Base-by-base conservation (phyloP, 1,140 invertebrate species). In the Zophobas morio region DNA sequence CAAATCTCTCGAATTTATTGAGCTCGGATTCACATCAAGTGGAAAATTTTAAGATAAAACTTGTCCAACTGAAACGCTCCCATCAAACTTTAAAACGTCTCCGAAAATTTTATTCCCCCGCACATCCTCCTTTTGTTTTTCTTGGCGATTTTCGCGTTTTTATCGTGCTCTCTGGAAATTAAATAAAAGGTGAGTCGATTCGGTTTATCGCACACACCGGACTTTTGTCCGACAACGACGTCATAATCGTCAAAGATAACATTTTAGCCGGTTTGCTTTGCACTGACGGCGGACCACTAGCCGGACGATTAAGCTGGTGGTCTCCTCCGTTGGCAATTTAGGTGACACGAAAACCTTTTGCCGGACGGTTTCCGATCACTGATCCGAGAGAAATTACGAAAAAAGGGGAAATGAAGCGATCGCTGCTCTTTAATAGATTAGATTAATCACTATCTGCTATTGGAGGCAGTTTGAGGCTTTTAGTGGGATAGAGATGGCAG, bases 1-100 rank as follows among this genome's bases (percentile, higher is more conserved):
- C 60, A 66, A 72, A 72, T 72, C 70, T 72, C 70, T n/a, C 3
- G 51, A 72, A 72, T 72, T 72, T 72, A 72, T 72, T 53, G 70
- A 54, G 70, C 46, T 72, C 46, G 36, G 51, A n/a, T 51, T 37
- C 40, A 47, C 66, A 47, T 70, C 39, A 51, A 51, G 70, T 33
- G 70, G 70, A 72, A 72, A 72, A 72, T 72, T 72, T 72, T 72
- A 51, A 72, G 70, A 72, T 72, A 72, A 72, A 72, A 72, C 70
- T 72, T 72, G 70, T 72, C 70, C 70, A 54, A 72, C n/a, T 72
- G 70, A 54, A 72, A 72, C 60, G 60, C 60, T 32, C 1, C 60
- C 39, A 66, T 66, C 37, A 66, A 66, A 66, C 60, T 66, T 66
- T 66, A 42, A 66, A 66, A 66, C 39, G 60, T 66, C 37, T 40